A percentile compares a stretch with the other conserved stretches of the same genome.
These are phyloP conservation scores for Lamellibrachia columna DNA, from an alignment of 2,888 invertebrate genomes.

Conservation along the genomic window DNA sequence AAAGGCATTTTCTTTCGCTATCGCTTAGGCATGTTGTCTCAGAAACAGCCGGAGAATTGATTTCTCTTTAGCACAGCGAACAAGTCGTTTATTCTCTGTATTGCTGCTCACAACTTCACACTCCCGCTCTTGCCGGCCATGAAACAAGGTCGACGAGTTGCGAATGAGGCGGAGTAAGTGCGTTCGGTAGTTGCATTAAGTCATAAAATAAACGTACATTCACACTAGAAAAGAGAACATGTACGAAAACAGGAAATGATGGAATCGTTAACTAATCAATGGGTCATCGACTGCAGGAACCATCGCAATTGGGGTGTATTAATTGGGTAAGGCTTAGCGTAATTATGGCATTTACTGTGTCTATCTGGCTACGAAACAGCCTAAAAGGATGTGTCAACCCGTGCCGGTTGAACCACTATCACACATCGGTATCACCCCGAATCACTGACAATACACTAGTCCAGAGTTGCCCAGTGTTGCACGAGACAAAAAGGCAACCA, in stretches of 20 bases:
- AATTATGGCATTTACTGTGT: not conserved
- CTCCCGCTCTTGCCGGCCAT: too few relatives aligned
- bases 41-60: too few relatives aligned
- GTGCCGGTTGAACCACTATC: not conserved
- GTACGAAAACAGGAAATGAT: not conserved
- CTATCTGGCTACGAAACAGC: not conserved
- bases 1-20: too few relatives aligned
- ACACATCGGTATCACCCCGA: not conserved
- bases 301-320: not conserved
- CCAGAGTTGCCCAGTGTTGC: too few relatives aligned
- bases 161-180: too few relatives aligned
- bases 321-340: not conserved
- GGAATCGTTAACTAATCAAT: not conserved
- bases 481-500: too few relatives aligned
- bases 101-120: too few relatives aligned
- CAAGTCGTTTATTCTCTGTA: too few relatives aligned
- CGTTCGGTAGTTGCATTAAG: not conserved
- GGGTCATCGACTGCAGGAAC: not conserved
- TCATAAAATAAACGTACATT: not conserved
- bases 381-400: not conserved
- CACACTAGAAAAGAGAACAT: not conserved
- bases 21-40: too few relatives aligned
- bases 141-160: too few relatives aligned
- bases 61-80: too few relatives aligned
- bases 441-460: too few relatives aligned